A percentile compares a stretch with the other conserved stretches of the same genome.
These are phyloP conservation scores for Eupsittula cactorum DNA, from an alignment of 2,113 vertebrate genomes.

Conservation along the genomic window DNA sequence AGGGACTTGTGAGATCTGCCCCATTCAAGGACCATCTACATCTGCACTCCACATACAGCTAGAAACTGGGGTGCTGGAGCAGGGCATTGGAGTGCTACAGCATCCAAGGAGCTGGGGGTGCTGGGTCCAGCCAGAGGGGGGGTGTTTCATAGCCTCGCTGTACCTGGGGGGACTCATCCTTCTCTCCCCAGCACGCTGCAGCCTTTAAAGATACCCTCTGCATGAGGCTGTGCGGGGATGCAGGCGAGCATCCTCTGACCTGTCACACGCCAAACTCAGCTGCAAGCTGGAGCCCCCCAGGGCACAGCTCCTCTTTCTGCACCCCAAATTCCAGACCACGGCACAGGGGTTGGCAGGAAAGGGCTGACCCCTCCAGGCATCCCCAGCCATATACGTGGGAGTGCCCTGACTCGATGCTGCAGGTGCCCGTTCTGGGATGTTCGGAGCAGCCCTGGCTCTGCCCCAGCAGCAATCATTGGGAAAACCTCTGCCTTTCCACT, in stretches of 20 bases:
- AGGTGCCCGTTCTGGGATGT: neutral
- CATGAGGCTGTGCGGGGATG: rapidly evolving
- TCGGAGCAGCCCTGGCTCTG: neutral
- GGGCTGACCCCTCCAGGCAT: neutral
- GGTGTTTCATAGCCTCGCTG: rapidly evolving
- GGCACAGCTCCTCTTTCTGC: neutral
- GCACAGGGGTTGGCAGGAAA: rapidly evolving
- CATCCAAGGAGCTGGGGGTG: rapidly evolving
- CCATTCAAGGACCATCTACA: neutral
- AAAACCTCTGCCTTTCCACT: neutral
- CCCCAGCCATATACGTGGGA: rapidly evolving
- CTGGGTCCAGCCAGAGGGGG: rapidly evolving
- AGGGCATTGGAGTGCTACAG: rapidly evolving
- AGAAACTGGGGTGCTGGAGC: neutral
- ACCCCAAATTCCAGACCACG: rapidly evolving
- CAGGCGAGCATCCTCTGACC: rapidly evolving
- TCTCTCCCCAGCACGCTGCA: neutral
- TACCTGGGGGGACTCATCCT: rapidly evolving
- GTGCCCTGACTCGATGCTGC: rapidly evolving
- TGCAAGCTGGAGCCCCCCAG: rapidly evolving
- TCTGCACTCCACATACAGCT: neutral
- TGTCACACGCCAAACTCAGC: neutral
- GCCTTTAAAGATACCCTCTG: neutral
- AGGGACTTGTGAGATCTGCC: neutral
- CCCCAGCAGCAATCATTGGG: rapidly evolving